Conservation (phyloP, 2,888 invertebrate genomes). For the Seira ritae region DNA sequence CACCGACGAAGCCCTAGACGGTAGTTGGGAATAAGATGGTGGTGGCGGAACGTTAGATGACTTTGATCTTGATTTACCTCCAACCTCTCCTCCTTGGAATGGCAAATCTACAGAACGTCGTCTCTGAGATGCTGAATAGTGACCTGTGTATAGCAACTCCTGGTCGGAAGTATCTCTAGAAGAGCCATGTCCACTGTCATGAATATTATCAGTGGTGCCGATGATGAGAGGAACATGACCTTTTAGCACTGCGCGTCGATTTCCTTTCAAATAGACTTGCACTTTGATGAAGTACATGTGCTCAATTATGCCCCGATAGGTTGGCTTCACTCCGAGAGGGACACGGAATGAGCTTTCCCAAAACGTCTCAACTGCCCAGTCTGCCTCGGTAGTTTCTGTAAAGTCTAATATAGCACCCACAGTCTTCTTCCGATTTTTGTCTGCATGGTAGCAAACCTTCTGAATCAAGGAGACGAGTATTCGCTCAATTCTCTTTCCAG, state of each 20-base stretch:
- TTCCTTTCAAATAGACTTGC: constrained; percentile 46
- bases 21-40: constrained; percentile 59
- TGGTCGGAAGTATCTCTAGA: constrained; percentile 47
- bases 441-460: constrained; percentile 59
- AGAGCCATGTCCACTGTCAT: constrained; percentile 40
- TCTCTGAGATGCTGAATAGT: constrained; percentile 40
- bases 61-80: constrained; percentile 9
- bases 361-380: constrained; percentile 58
- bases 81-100: constrained; percentile 22
- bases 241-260: constrained; percentile 45
- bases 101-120: constrained; percentile 44
- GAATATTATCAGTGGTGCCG: constrained; percentile 46
- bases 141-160: constrained; percentile 42
- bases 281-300: constrained; percentile 60
- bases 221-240: constrained; percentile 60
- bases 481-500: constrained; percentile 52
- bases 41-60: constrained; percentile 44
- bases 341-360: constrained; percentile 59
- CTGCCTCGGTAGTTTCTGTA: constrained; percentile 59
- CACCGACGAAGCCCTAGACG: constrained; percentile 54
- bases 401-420: constrained; percentile 47
- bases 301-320: constrained; percentile 54
- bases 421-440: constrained; percentile 51
- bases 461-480: constrained; percentile 58
- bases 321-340: constrained; percentile 51